Conservation (phyloP, 2,888 invertebrate species). For the Scrobipalpa atriplicella region DNA sequence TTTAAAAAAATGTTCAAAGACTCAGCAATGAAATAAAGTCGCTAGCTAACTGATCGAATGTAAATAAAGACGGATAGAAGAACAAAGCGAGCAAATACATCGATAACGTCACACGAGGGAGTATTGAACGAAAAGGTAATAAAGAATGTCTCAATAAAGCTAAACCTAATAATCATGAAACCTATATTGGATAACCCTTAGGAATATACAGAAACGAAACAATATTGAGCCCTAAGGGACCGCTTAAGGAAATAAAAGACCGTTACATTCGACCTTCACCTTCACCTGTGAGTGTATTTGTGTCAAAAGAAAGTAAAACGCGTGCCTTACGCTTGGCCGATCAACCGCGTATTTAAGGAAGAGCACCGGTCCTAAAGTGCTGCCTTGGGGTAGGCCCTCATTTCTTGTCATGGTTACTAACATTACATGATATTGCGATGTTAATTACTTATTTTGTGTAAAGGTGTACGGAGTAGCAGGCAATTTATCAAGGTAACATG, state of each 20-base stretch:
- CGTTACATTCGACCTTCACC: constrained; percentile 25
- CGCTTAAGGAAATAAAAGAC: constrained; percentile 9
- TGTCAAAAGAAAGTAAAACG: constrained; percentile 24
- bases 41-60: not conserved
- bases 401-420: not conserved
- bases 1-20: not conserved
- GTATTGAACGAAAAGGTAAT: constrained; percentile 14
- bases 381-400: constrained; percentile 2
- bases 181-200: not conserved
- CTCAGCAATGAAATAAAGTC: not conserved
- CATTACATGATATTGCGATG: too few species aligned
- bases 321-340: constrained; percentile 25
- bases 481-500: too few species aligned
- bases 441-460: too few species aligned
- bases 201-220: not conserved
- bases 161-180: constrained; percentile 1
- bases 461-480: too few species aligned
- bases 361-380: constrained; percentile 5
- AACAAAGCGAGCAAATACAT: constrained; percentile 11
- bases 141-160: not conserved
- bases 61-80: constrained; percentile 8
- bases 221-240: not conserved
- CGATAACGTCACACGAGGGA: constrained; percentile 1
- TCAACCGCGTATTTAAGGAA: constrained; percentile 22
- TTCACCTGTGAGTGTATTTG: constrained; percentile 5